These are phyloP conservation scores for Campoplex capitator DNA, from an alignment of 2,888 invertebrate species.

Conservation along the genomic window DNA sequence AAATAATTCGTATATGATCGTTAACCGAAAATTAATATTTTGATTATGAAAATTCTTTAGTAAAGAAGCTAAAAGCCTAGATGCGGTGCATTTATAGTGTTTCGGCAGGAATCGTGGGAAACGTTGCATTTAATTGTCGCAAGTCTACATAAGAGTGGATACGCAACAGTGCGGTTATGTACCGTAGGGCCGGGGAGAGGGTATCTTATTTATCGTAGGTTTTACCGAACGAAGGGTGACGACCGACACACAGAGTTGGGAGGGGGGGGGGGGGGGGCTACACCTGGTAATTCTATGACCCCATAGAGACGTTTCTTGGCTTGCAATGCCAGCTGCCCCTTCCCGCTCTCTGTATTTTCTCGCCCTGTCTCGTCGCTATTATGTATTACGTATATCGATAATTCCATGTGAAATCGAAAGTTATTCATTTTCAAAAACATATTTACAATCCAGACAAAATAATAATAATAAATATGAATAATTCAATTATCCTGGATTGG, in stretches of 20 bases:
- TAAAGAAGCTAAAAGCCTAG: neutral
- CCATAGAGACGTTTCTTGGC: constrained; percentile 74
- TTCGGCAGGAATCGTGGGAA: constrained; percentile 52
- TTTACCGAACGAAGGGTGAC: constrained; percentile 64
- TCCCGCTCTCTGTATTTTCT: constrained; percentile 38
- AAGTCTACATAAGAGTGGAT: constrained; percentile 33
- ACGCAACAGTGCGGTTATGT: constrained; percentile 32
- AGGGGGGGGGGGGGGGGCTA: constrained; percentile 51
- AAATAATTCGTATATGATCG: neutral
- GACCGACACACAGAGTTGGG: constrained; percentile 59
- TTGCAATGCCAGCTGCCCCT: constrained; percentile 70
- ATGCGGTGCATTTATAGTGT: neutral
- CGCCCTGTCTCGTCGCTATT: constrained; percentile 40
- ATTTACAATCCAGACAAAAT: neutral
- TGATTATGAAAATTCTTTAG: neutral
- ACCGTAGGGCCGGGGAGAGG: neutral
- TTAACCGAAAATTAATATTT: neutral
- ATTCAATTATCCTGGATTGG: too few relatives aligned
- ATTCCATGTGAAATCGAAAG: constrained; percentile 15
- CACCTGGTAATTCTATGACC: constrained; percentile 80
- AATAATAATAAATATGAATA: neutral
- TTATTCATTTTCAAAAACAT: neutral
- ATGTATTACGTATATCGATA: constrained; percentile 36
- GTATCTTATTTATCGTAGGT: constrained; percentile 61
- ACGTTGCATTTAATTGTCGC: constrained; percentile 59